A percentile compares a stretch with the other conserved stretches of the same genome.
These are phyloP conservation scores for Ophiothrix spiculata DNA, from an alignment of 35 echinoderm and acorn worm species.

Conservation along the genomic window DNA sequence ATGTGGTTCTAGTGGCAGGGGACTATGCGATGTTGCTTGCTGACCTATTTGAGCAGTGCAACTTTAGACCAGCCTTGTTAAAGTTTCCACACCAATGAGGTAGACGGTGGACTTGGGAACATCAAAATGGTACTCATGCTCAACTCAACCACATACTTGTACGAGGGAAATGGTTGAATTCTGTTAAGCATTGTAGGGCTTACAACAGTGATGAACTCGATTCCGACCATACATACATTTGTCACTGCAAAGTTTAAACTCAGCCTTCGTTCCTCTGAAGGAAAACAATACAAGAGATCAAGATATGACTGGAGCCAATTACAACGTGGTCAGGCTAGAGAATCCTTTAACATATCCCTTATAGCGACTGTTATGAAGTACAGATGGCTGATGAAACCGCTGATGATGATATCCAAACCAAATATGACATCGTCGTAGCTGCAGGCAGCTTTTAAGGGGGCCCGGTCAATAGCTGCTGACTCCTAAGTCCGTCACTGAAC, in stretches of 20 bases:
- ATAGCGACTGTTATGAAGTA: not conserved
- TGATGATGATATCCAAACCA: not conserved
- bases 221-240: not conserved
- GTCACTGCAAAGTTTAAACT: not conserved
- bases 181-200: not conserved
- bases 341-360: not conserved
- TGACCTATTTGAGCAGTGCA: not conserved
- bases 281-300: not conserved
- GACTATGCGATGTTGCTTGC: not conserved
- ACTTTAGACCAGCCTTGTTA: not conserved
- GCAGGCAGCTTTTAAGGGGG: no score
- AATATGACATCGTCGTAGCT: not conserved
- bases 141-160: not conserved
- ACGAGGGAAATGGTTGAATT: not conserved
- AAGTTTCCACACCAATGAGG: not conserved
- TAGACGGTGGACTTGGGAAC: not conserved
- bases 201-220: not conserved
- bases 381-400: not conserved
- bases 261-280: not conserved
- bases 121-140: not conserved
- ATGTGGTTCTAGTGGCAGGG: not conserved
- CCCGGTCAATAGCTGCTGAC: no score
- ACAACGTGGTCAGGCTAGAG: not conserved
- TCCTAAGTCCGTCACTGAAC: no score
- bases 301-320: not conserved